Evolutionary conservation across 2,888 invertebrate genomes (phyloP).

Genomic region (Idaea biselata): DNA sequence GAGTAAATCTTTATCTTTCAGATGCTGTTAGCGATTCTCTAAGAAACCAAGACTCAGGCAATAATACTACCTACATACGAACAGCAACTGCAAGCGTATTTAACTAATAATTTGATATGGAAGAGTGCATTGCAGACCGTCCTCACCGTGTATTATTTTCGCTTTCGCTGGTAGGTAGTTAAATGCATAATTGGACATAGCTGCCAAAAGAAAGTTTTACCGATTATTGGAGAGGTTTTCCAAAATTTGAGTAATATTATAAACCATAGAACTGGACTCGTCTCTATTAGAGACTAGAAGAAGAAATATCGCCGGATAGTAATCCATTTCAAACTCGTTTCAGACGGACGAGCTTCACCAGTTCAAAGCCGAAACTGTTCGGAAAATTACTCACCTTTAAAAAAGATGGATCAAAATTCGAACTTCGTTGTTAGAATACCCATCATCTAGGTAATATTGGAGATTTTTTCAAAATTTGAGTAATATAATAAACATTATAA

Average conservation of each 20-base stretch:
- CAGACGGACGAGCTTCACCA: no score
- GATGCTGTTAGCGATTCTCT: constrained; percentile 85
- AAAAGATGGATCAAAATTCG: no score
- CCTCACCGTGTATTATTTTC: constrained; percentile 86
- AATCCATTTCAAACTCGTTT: no score
- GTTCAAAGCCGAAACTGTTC: no score
- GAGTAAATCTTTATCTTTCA: constrained; percentile 85
- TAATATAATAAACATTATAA: constrained; percentile 85
- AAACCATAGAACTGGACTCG: no score
- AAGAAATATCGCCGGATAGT: no score
- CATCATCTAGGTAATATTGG: no score
- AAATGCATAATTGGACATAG: constrained; percentile 81
- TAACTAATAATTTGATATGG: constrained; percentile 87
- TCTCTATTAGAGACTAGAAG: no score
- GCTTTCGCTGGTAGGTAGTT: constrained; percentile 88
- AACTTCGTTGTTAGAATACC: no score
- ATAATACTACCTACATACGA: constrained; percentile 60
- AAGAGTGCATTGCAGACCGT: constrained; percentile 87
- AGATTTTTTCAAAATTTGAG: constrained; percentile 84
- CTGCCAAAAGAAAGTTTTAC: constrained; percentile 82
- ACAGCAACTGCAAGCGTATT: constrained; percentile 81
- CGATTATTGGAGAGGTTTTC: constrained; percentile 85
- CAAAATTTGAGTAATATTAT: constrained; percentile 84
- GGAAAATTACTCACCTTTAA: no score
- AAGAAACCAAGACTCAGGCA: constrained; percentile 77